These are phyloP conservation scores for Brienomyrus brachyistius DNA, from an alignment of 2,113 vertebrate species.

Conservation along the genomic window DNA sequence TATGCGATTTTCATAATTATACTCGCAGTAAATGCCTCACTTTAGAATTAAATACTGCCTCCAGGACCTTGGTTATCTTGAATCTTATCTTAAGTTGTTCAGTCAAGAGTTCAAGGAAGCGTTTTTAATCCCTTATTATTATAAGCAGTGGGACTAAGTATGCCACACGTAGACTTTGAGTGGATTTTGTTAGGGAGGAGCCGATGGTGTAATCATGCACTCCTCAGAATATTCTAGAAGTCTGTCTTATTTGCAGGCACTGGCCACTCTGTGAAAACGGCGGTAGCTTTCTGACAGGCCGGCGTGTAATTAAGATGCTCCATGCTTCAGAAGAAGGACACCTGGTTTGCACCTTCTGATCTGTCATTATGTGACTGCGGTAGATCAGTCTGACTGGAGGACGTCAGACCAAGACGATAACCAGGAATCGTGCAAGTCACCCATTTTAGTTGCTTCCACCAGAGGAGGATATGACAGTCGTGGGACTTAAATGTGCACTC, in stretches of 20 bases:
- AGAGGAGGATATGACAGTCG: neutral
- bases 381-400: constrained; percentile 27
- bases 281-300: neutral
- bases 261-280: neutral
- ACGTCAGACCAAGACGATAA: constrained; percentile 24
- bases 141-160: neutral
- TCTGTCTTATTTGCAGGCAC: neutral
- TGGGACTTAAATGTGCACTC: neutral
- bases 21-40: neutral
- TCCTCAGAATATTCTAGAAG: neutral
- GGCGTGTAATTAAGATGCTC: neutral
- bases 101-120: neutral
- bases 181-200: neutral
- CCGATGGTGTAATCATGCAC: neutral
- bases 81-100: neutral
- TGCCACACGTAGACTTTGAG: neutral
- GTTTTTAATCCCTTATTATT: neutral
- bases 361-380: constrained; percentile 36
- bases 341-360: constrained; percentile 26
- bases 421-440: neutral
- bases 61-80: neutral
- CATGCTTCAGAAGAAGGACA: constrained; percentile 15
- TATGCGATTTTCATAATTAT: neutral
- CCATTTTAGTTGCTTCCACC: neutral
- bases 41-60: neutral